These are phyloP conservation scores for Eulemur coronatus DNA, from an alignment of 2,797 vertebrate genomes.

Conservation along the genomic window DNA sequence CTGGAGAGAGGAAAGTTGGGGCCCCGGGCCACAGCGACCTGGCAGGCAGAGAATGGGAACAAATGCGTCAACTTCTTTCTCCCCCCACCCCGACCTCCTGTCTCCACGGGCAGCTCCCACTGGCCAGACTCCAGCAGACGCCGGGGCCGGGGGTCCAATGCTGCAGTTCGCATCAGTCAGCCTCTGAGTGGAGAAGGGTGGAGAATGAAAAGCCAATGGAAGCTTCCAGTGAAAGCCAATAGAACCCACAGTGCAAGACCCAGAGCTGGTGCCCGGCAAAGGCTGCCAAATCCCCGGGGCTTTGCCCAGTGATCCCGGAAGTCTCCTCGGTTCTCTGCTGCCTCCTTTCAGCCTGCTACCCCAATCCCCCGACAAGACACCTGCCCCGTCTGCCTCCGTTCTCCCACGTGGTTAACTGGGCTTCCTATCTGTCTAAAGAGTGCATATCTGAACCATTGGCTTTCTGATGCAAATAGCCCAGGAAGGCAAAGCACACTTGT, in stretches of 20 bases:
- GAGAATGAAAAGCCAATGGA: neutral
- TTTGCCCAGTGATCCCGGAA: neutral
- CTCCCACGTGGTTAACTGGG: neutral
- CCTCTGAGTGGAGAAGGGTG: too few species aligned
- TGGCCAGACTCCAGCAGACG: neutral
- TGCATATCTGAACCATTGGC: neutral
- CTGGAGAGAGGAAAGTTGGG: neutral
- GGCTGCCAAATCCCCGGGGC: neutral
- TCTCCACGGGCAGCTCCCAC: neutral
- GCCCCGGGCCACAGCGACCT: neutral
- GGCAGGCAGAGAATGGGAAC: neutral
- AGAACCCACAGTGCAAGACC: neutral
- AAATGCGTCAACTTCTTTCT: neutral
- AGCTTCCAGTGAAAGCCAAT: neutral
- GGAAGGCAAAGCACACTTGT: neutral
- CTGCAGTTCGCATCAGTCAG: too few species aligned
- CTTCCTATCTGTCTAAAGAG: neutral
- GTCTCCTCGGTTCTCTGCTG: neutral
- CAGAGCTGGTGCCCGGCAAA: neutral
- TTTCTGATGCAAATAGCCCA: neutral
- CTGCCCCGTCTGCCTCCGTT: neutral
- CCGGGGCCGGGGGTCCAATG: neutral
- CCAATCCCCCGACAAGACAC: too few species aligned
- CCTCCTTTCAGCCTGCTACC: neutral
- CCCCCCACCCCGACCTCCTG: too few species aligned